These are phyloP conservation scores for Andricus curvator DNA, from an alignment of 2,888 invertebrate species.

Conservation along the genomic window DNA sequence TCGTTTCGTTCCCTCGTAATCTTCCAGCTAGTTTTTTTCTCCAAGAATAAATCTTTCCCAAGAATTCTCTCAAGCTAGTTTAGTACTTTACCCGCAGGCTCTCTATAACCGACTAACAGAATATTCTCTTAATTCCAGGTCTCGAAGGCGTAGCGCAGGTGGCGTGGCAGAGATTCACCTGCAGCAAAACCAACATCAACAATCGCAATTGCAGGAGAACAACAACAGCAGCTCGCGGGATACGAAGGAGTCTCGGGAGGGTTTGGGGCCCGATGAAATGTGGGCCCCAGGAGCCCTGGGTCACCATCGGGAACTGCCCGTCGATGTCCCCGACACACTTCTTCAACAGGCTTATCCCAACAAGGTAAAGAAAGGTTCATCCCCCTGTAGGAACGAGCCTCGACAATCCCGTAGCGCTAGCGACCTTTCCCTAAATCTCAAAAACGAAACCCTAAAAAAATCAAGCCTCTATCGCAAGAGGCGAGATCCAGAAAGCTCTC, in stretches of 20 bases:
- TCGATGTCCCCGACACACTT: slow-evolving; percentile 94
- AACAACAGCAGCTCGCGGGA: slow-evolving; percentile 77
- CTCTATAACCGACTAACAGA: neutral
- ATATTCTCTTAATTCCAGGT: slow-evolving; percentile 81
- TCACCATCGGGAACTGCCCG: slow-evolving; percentile 98
- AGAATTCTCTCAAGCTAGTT: neutral
- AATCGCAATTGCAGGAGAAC: slow-evolving; percentile 80
- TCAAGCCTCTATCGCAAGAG: slow-evolving; percentile 77
- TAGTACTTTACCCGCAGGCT: neutral
- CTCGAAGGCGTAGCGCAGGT: slow-evolving; percentile 86
- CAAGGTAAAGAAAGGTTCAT: slow-evolving; percentile 75
- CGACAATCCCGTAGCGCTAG: slow-evolving; percentile 74
- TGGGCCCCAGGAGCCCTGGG: slow-evolving; percentile 79
- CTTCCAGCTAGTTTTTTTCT: neutral
- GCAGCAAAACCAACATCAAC: slow-evolving; percentile 83
- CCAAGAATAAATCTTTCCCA: neutral
- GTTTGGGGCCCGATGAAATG: slow-evolving; percentile 79
- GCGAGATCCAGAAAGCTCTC: slow-evolving; percentile 79
- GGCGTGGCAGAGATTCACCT: slow-evolving; percentile 90
- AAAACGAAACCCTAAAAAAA: slow-evolving; percentile 62
- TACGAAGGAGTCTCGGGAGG: slow-evolving; percentile 72
- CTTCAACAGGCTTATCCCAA: slow-evolving; percentile 77
- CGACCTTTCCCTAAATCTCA: slow-evolving; percentile 70
- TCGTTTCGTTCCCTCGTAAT: slow-evolving; percentile 1
- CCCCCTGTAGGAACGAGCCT: slow-evolving; percentile 63